Evolutionary conservation across 2,888 invertebrate species (phyloP), one percentile per base, ranked within the genome.

Genomic region (Stictocephala bisonia): DNA sequence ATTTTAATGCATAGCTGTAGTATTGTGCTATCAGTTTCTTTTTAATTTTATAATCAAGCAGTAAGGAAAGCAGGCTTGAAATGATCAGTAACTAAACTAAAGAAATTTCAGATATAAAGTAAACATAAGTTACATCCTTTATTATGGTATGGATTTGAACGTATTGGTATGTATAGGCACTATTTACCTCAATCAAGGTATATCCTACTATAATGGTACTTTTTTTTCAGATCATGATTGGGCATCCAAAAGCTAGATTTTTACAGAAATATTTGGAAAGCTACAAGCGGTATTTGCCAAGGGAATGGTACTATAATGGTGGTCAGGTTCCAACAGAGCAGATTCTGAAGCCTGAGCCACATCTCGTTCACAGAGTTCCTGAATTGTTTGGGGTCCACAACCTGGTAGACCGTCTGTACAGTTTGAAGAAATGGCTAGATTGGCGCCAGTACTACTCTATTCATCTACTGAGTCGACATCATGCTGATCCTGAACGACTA

Each of bases 291-390:
- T 84, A 84, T 75, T 78, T 78, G 41, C 81, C 82, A n/a, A 66
- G 78, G 44, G 76, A 77, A 31, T 83, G 83, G 83, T 85, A 85
- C 75, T 84, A 83, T 75, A 85, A 85, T 79, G 84, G 84, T 9
- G 85, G 84, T 3, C 81, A 84, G 66, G 77, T 81, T 26, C 84
- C 85, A 1, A 84, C 84, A 0, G 77, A 81, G 70, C 79, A 79
- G 51, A 81, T 85, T 35, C 79, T 85, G 6, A 74, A 78, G 69
- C 77, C 78, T 22, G 74, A 78, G 18, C 84, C 84, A 3, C 71
- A 80, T 20, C 77, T 84, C 18, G 82, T 83, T 1, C 83, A 84
- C 71, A 78, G 83, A 24, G 84, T 82, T 7, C 79, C 79, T 15
- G 74, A 76, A 27, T 75, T 79, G 29, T 83, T 84, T 74, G 84